A percentile compares a stretch with the other conserved stretches of the same genome.
Evolutionary conservation across 2,113 vertebrate genomes (phyloP).

Genomic region (Halichoerus grypus): DNA sequence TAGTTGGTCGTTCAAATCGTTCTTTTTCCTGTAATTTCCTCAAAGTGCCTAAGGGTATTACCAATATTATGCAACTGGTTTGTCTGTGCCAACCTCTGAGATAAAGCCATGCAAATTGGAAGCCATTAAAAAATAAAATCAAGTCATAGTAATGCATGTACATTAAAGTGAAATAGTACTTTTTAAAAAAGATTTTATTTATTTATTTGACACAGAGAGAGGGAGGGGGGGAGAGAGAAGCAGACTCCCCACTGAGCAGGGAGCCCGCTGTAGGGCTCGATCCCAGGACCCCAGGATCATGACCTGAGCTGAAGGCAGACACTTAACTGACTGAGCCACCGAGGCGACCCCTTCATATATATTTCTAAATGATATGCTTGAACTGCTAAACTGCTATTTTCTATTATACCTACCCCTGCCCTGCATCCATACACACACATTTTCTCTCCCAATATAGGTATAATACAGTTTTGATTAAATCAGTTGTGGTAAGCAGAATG

Average conservation of each 20-base stretch:
- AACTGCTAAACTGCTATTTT: background rate
- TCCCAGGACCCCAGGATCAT: too few species aligned
- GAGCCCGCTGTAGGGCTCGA: too few species aligned
- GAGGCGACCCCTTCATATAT: background rate
- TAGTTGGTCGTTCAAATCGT: background rate
- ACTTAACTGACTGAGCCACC: too few species aligned
- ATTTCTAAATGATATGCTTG: background rate
- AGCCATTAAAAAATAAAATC: background rate
- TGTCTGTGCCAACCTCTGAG: background rate
- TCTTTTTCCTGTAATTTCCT: background rate
- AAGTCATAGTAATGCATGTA: background rate
- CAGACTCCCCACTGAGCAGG: too few species aligned
- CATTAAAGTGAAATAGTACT: background rate
- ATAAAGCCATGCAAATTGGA: background rate
- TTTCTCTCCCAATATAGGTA: background rate
- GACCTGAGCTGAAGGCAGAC: too few species aligned
- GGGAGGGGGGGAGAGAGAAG: too few species aligned
- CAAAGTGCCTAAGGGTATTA: background rate
- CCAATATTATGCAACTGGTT: background rate
- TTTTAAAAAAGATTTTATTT: background rate
- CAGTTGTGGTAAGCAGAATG: background rate
- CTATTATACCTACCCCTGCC: background rate
- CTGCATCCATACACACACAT: background rate
- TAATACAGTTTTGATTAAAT: conserved; percentile 2
- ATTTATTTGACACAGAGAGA: too few species aligned